These are phyloP conservation scores for Stichodactyla mertensii DNA, from an alignment of 64 coral and sea anemone species.

Conservation along the genomic window DNA sequence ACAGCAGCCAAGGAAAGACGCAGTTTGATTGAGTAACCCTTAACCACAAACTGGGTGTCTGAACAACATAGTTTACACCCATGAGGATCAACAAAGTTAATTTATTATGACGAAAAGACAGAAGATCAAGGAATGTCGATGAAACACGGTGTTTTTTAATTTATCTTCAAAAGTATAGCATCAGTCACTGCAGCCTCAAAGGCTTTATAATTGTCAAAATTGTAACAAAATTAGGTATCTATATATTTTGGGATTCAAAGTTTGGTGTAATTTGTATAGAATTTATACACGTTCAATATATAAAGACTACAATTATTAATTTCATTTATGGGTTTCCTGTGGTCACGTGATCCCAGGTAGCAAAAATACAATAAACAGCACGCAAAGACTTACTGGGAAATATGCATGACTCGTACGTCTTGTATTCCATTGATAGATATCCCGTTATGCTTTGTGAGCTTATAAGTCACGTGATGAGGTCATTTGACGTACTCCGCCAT, in stretches of 20 bases:
- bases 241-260: background rate
- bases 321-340: background rate
- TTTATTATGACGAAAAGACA: too few species aligned
- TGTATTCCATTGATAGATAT: background rate
- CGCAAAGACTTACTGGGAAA: background rate
- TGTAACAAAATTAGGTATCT: background rate
- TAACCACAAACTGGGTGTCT: too few species aligned
- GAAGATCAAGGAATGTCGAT: background rate
- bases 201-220: background rate
- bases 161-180: background rate
- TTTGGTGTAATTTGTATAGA: background rate
- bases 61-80: too few species aligned
- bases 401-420: background rate
- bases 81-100: too few species aligned
- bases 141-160: background rate
- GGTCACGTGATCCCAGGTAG: background rate
- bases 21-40: too few species aligned
- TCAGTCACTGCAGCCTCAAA: background rate
- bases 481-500: background rate
- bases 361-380: background rate
- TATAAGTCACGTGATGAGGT: background rate
- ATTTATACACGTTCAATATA: background rate
- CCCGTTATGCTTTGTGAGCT: background rate
- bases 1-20: too few species aligned
- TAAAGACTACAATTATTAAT: background rate